Evolutionary conservation across 2,113 vertebrate species (phyloP).

Genomic region (Prochilodus magdalenae): DNA sequence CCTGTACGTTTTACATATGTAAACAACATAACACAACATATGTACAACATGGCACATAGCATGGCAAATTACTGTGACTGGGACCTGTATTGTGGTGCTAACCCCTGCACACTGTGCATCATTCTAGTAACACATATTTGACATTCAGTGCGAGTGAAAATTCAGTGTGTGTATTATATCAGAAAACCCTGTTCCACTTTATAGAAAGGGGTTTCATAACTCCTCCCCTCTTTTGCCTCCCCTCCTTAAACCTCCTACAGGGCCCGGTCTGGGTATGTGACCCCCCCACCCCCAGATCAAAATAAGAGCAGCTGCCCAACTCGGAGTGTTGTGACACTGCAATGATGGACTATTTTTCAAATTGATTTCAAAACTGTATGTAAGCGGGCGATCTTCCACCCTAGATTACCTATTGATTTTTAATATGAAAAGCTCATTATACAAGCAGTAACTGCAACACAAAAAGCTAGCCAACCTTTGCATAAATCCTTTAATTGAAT

Average conservation of each 20-base stretch:
- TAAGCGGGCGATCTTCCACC: constrained; percentile 99
- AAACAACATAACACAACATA: too few species aligned
- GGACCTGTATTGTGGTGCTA: too few species aligned
- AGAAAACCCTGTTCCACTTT: not conserved
- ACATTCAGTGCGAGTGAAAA: too few species aligned
- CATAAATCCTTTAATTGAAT: constrained; percentile 99
- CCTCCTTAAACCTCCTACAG: not conserved
- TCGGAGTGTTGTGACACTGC: constrained; percentile 88
- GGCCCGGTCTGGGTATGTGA: not conserved
- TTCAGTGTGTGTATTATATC: not conserved
- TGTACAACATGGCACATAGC: too few species aligned
- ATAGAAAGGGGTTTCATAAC: not conserved
- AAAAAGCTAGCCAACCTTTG: constrained; percentile 99
- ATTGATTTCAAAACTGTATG: constrained; percentile 99
- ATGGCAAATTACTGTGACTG: too few species aligned
- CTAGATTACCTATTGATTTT: constrained; percentile 99
- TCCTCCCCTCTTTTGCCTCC: not conserved
- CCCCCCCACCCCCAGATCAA: not conserved
- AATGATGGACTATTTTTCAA: constrained; percentile 99
- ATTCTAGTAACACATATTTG: too few species aligned
- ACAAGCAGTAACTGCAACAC: constrained; percentile 99
- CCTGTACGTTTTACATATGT: too few species aligned
- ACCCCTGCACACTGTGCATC: too few species aligned
- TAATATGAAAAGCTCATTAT: constrained; percentile 99
- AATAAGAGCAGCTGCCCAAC: constrained; percentile 58